phyloP scores from a whole-genome alignment of 30 jellyfish, hydroid and myxozoan species.

The Hydractinia echinata region DNA sequence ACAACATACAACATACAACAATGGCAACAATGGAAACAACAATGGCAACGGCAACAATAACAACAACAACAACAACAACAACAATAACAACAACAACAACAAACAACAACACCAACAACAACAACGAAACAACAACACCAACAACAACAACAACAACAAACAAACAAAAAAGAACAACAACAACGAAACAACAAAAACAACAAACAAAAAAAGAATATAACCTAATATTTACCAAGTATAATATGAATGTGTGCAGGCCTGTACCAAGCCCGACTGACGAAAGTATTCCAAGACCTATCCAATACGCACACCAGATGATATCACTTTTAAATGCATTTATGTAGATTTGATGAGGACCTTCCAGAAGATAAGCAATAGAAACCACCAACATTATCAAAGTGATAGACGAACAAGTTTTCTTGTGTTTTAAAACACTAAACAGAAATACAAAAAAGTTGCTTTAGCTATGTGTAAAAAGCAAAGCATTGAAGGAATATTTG shows the following conservation, averaged over 20 bases:
- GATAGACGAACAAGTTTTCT: constrained; percentile 71
- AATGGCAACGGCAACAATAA: not conserved
- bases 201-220: not conserved
- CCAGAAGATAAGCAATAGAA: constrained; percentile 45
- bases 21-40: too few species aligned
- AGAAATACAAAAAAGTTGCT: not conserved
- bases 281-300: constrained; percentile 97
- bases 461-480: not conserved
- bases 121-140: not conserved
- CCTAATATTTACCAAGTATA: constrained; percentile 65
- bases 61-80: not conserved
- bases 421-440: constrained; percentile 70
- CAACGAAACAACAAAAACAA: not conserved
- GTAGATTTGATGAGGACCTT: constrained; percentile 89
- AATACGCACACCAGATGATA: constrained; percentile 78
- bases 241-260: constrained; percentile 91
- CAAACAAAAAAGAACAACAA: not conserved
- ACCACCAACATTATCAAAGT: constrained; percentile 28
- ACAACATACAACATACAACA: not conserved
- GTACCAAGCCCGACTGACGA: constrained; percentile 99
- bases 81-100: not conserved
- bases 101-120: too few species aligned
- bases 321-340: constrained; percentile 50
- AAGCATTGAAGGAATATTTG: too few species aligned
- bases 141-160: not conserved